Base-by-base conservation (phyloP, 2,888 invertebrate species). In the Diogma glabrata region DNA sequence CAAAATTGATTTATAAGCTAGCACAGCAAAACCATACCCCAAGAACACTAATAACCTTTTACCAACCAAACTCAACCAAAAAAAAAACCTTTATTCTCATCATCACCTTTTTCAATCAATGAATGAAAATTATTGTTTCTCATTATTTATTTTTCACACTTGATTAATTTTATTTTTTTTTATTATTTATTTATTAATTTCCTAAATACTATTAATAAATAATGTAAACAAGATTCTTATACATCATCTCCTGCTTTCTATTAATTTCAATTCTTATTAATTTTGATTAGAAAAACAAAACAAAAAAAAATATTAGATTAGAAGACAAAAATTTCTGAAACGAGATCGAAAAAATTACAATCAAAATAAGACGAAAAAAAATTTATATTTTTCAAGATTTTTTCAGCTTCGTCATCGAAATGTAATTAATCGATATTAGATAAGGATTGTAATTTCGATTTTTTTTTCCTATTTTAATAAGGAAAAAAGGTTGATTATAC, bases 141-240 rank as follows among this genome's bases (percentile, higher is more conserved):
- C 43, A 43, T 43, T 43, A 43, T 43, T 43, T 43, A 43, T 43
- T 43, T 43, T 43, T 43, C 43, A 43, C 43, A 43, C 43, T 43
- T 43, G 22, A 43, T 43, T 43, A 22, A 20, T 14, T 43, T 43
- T 43, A 22, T 20, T 20, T 43, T 20, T 12, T 20, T 19, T 43
- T 43, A 19, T 38, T 38, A 19, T 38, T 38, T 16, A n/a, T 36
- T n/a, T 40, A 40, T 19, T 20, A 20, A 19, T 20, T 40, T 43
- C 43, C 23, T 43, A 43, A 43, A 43, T 43, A 43, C 43, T 43
- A 43, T 43, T 43, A 43, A 43, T 43, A 43, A 43, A 43, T 43
- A 43, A 43, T 43, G 43, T 43, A 43, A 43, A 43, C 43, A 43
- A 43, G 43, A 43, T 43, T 43, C 43, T 43, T 43, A 43, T 43